Evolutionary conservation across 2,888 invertebrate species (phyloP), one percentile per base, ranked within the genome.

Genomic region (Drosophila barbarae): DNA sequence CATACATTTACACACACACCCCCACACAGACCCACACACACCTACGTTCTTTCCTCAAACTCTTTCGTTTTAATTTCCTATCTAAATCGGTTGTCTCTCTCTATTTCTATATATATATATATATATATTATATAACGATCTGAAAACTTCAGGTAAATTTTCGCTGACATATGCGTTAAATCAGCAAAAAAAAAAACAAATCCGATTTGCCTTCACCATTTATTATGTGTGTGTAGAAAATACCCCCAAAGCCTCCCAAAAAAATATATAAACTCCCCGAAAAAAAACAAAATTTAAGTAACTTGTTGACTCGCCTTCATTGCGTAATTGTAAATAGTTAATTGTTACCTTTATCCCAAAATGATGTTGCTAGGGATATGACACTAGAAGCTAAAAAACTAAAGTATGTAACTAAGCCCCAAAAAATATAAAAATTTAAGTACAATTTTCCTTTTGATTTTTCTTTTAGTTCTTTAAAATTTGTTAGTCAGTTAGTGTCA

Each of bases 131-230:
- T 42, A 32, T 51, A 51, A 32, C 21, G 60, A 36, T 61, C 42
- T 52, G 63, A 55, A 68, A 81, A 69, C 74, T 73, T 76, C 79
- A 80, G 79, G 79, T 80, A 80, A 80, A 83, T 83, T 83, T 69
- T 63, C 61, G 73, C 67, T 61, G 56, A 35, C 54, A 36, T 54
- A 63, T 58, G 54, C 70, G 54, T 59, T 70, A 55, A 69, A 51
- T 66, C 53, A 67, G 71, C 44, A 54, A 6, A 21, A 39, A 28
- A 18, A 15, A 15, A 26, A 10, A 39, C 38, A 42, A 50, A 51
- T 44, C 44, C 53, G 39, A 67, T 39, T 60, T 42, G 53, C 26
- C 44, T 59, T 42, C 69, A 67, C 63, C 41, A 41, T 63, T 66
- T 53, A 54, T 47, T 69, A 53, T 51, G 49, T 69, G 52, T 69